phyloP scores from a whole-genome alignment of 2,797 vertebrate genomes.

The Fringilla coelebs region DNA sequence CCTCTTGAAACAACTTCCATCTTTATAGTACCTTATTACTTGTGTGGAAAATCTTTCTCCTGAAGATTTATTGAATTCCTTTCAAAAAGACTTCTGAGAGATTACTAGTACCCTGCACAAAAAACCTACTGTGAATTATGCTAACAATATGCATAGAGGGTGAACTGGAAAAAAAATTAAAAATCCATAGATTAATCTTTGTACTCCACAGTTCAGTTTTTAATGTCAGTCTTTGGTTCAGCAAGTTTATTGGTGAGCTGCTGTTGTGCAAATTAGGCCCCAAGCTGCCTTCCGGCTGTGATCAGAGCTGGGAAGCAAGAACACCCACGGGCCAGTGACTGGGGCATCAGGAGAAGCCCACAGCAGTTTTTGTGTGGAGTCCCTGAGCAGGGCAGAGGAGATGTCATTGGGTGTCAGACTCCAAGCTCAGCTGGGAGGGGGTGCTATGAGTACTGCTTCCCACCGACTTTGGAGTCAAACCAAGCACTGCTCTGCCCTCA shows the following conservation, averaged over 20 bases:
- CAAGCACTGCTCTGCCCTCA: not conserved
- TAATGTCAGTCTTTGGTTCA: not conserved
- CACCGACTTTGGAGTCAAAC: not conserved
- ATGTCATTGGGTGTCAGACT: fast-evolving
- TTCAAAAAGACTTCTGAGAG: not conserved
- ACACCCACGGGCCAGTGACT: fast-evolving
- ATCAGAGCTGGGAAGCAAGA: not conserved
- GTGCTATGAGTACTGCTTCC: not conserved
- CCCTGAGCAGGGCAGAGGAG: not conserved
- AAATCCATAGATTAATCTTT: not conserved
- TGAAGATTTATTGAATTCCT: not conserved
- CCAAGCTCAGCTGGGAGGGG: not conserved
- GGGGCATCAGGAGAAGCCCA: not conserved
- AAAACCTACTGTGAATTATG: not conserved
- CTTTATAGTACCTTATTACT: not conserved
- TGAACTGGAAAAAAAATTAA: not conserved
- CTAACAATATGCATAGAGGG: not conserved
- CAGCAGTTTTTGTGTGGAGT: not conserved
- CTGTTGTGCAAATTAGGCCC: not conserved
- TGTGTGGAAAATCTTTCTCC: not conserved
- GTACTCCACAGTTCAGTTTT: not conserved
- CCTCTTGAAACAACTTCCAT: not conserved
- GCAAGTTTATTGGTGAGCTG: not conserved
- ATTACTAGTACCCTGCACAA: not conserved
- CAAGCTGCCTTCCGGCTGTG: not conserved